Evolutionary conservation across 2,888 invertebrate genomes (phyloP).

Genomic region (Drosophila parthenogenetica): DNA sequence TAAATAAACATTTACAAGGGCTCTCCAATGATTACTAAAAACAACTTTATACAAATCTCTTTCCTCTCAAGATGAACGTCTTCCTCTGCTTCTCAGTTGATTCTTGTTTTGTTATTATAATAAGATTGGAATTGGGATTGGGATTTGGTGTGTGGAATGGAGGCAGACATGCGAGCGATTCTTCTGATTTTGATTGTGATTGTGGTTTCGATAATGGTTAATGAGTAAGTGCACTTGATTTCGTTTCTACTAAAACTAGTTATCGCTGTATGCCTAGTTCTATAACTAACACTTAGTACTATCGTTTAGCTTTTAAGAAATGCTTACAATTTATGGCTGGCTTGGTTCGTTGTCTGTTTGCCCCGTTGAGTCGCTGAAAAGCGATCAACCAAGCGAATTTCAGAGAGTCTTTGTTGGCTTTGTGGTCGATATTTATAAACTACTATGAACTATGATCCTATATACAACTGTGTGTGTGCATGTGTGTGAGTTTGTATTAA

Average conservation of each 20-base stretch:
- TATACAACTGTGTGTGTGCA: conserved; percentile 26
- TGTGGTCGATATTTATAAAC: conserved; percentile 70
- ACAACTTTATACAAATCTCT: conserved; percentile 71
- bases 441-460: conserved; percentile 49
- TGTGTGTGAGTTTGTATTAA: conserved; percentile 16
- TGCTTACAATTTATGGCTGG: conserved; percentile 83
- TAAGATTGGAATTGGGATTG: conserved; percentile 22
- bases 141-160: conserved; percentile 30
- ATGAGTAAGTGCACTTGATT: conserved; percentile 70
- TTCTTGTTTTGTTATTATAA: conserved; percentile 19
- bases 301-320: conserved; percentile 59
- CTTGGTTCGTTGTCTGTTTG: conserved; percentile 50
- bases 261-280: conserved; percentile 45
- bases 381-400: conserved; percentile 65
- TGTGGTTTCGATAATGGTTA: conserved; percentile 40
- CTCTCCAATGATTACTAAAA: conserved; percentile 66
- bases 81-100: conserved; percentile 30
- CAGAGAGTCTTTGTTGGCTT: conserved; percentile 85
- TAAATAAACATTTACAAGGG: conserved; percentile 67
- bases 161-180: conserved; percentile 56
- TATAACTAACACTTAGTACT: conserved; percentile 31
- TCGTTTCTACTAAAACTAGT: conserved; percentile 51
- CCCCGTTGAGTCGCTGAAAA: conserved; percentile 38
- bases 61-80: not conserved
- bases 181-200: conserved; percentile 11